These are phyloP conservation scores for Menidia beryllina DNA, from an alignment of 2,113 vertebrate genomes.

Conservation along the genomic window DNA sequence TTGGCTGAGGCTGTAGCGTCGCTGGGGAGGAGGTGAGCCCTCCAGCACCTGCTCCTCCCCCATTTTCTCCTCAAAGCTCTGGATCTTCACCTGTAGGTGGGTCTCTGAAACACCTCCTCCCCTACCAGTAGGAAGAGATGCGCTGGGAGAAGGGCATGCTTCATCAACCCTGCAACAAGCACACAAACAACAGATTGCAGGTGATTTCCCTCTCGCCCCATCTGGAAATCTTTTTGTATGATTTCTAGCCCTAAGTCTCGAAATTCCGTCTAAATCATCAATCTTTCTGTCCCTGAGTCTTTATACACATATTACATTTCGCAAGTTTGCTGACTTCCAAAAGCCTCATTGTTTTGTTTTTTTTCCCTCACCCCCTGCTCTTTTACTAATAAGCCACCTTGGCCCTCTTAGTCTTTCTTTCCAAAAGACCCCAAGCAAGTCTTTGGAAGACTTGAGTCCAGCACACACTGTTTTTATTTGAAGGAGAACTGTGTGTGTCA, in stretches of 20 bases:
- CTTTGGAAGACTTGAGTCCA: constrained; percentile 40
- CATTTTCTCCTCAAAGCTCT: constrained; percentile 87
- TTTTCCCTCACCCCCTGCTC: constrained; percentile 13
- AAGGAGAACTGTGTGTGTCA: constrained; percentile 13
- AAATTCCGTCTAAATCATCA: not conserved
- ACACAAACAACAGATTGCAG: not conserved
- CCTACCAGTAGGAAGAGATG: constrained; percentile 67
- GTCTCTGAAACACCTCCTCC: constrained; percentile 71
- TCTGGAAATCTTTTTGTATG: constrained; percentile 2
- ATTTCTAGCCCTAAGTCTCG: constrained; percentile 14
- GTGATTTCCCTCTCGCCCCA: not conserved
- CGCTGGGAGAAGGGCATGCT: constrained; percentile 35
- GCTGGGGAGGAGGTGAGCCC: constrained; percentile 75
- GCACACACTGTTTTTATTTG: constrained; percentile 65
- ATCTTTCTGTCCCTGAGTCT: not conserved
- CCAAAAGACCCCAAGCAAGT: constrained; percentile 69
- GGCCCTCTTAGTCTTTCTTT: constrained; percentile 27
- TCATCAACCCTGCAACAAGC: constrained; percentile 50
- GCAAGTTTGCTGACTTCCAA: constrained; percentile 27
- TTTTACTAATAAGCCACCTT: constrained; percentile 36
- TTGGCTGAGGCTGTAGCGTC: constrained; percentile 87
- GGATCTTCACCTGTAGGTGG: constrained; percentile 86
- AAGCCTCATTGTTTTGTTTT: not conserved
- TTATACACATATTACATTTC: constrained; percentile 11
- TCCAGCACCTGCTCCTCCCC: constrained; percentile 74